Base-by-base conservation (phyloP, 2,797 vertebrate genomes). In the Sebastes diploproa region DNA sequence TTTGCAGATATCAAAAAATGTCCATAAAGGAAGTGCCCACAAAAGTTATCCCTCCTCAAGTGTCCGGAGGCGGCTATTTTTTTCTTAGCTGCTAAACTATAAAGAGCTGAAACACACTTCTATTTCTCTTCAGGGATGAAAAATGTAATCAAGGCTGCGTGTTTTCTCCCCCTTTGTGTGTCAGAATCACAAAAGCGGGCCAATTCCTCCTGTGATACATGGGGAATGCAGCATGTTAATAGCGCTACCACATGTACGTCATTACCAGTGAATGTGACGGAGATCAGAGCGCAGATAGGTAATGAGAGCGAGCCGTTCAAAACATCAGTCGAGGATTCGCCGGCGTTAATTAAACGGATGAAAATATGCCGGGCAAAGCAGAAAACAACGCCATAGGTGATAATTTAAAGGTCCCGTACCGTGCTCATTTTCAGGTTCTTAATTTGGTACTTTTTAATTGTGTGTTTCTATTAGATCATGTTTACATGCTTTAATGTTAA, bases 281-380 rank as follows among this genome's bases (percentile, higher is more conserved):
- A 63, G 82, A 92, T 86, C 75, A 80, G 79, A 29, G 55, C 59
- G 54, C 75, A 46, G 52, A 73, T 78, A 52, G 81, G 82, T 91
- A 92, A 92, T 92, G 86, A 90, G 86, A 77, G 65, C 16, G 56
- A 78, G 80, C 77, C n/a, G 27, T 79, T 46, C 66, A 72, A 80
- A 87, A 71, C 86, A 89, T 90, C 82, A 83, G 81, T 83, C 72
- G n/a, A 56, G 64, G 62, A 84, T 83, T 75, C 34, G 42, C 58
- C 36, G 12, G 20, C 9, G 73, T 89, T 92, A 89, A 94, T 95
- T 92, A 88, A 90, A 91, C 30, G 1, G 64, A 83, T 75, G 52
- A 75, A 81, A 86, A 74, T n/a, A 10, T 38, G 77, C 32, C 7
- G 29, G 25, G 52, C 52, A 5, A 5, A 75, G 54, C 60, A 7